Conservation (phyloP, 2,113 vertebrate genomes). For the Hypanus sabinus region DNA sequence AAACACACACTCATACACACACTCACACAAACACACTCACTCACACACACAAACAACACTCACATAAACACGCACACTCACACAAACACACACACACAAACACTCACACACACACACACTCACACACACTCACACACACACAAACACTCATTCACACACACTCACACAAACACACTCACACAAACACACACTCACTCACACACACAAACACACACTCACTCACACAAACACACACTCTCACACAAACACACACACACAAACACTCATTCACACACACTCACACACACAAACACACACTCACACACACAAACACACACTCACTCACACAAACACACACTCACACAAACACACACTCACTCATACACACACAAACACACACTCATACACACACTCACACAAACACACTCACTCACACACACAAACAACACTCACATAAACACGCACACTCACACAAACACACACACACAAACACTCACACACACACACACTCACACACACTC, state of each 20-base stretch:
- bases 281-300: neutral
- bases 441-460: neutral
- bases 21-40: too few relatives aligned
- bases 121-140: too few relatives aligned
- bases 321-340: too few relatives aligned
- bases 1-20: neutral
- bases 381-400: neutral
- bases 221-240: constrained; percentile 8
- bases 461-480: too few relatives aligned
- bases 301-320: neutral
- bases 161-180: neutral
- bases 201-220: neutral
- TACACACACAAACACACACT: too few relatives aligned
- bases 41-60: too few relatives aligned
- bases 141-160: neutral
- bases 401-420: neutral
- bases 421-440: too few relatives aligned
- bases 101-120: neutral
- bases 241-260: neutral
- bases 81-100: too few relatives aligned
- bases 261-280: neutral
- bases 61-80: too few relatives aligned
- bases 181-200: too few relatives aligned
- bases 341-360: neutral
- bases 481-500: too few relatives aligned